Evolutionary conservation across 2,888 invertebrate genomes (phyloP).

Genomic region (Campaea margaritaria): DNA sequence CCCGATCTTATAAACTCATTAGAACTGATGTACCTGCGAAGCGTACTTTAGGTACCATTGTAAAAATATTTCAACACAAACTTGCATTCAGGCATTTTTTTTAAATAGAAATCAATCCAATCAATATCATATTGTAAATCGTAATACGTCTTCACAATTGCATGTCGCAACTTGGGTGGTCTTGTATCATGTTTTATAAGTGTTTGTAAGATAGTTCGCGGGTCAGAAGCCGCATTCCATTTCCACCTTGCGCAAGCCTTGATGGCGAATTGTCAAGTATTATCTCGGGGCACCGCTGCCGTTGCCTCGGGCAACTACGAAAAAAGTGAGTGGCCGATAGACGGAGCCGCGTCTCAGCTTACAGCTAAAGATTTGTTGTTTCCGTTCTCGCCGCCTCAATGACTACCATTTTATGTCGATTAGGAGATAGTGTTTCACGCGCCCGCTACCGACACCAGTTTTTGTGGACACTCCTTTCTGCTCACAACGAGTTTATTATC

Average conservation of each 20-base stretch:
- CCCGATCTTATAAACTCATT: constrained; percentile 74
- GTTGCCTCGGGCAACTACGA: constrained; percentile 50
- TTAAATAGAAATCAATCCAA: constrained; percentile 63
- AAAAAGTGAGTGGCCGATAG: constrained; percentile 76
- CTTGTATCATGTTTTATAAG: constrained; percentile 65
- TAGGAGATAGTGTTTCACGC: constrained; percentile 83
- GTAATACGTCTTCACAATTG: constrained; percentile 57
- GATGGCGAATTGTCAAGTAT: constrained; percentile 72
- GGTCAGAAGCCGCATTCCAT: constrained; percentile 74
- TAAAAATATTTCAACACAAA: constrained; percentile 54
- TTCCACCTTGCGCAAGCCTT: constrained; percentile 60
- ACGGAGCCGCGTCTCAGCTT: constrained; percentile 68
- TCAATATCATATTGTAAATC: constrained; percentile 74
- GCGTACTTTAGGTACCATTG: constrained; percentile 50
- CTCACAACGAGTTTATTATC: constrained; percentile 80
- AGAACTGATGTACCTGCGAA: constrained; percentile 55
- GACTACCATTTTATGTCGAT: constrained; percentile 84
- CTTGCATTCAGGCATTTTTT: constrained; percentile 55
- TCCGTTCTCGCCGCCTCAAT: constrained; percentile 82
- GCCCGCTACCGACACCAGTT: constrained; percentile 81
- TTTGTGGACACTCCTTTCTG: constrained; percentile 80
- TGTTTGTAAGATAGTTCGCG: constrained; percentile 63
- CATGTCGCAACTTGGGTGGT: constrained; percentile 72
- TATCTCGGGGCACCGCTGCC: constrained; percentile 48
- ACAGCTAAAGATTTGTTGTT: constrained; percentile 80